A percentile compares a stretch with the other conserved stretches of the same genome.
Conservation (phyloP, 2,113 vertebrate genomes). For the Chitala chitala region DNA sequence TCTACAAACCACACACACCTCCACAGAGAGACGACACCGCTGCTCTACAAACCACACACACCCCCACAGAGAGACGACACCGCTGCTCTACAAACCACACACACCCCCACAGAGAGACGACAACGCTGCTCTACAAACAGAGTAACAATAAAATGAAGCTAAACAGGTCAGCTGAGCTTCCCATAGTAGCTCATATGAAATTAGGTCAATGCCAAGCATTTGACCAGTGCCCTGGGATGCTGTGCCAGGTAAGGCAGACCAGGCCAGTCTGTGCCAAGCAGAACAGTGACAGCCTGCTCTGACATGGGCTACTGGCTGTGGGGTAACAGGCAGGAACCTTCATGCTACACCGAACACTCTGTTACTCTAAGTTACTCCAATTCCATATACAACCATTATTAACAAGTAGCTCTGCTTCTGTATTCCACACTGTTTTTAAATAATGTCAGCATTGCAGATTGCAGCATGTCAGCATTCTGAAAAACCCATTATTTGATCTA, state of each 20-base stretch:
- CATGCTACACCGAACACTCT: no score
- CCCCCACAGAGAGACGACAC: not conserved
- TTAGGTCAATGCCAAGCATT: not conserved
- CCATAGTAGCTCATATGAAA: not conserved
- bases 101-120: not conserved
- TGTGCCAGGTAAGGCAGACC: not conserved
- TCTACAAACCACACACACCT: not conserved
- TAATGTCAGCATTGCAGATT: no score
- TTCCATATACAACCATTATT: no score
- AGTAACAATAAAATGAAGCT: not conserved
- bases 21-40: not conserved
- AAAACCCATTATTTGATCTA: no score
- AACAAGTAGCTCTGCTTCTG: no score
- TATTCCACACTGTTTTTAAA: no score
- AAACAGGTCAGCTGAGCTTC: not conserved
- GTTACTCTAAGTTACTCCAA: not conserved
- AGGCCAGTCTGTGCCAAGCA: not conserved
- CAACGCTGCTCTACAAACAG: not conserved
- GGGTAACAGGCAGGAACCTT: no score
- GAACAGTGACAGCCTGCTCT: not conserved
- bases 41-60: not conserved
- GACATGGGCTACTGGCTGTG: not conserved
- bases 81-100: not conserved
- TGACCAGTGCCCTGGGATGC: not conserved
- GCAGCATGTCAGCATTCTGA: no score